These are phyloP conservation scores for Chiridota heheva DNA, from an alignment of 35 echinoderm and acorn worm species.

Conservation along the genomic window DNA sequence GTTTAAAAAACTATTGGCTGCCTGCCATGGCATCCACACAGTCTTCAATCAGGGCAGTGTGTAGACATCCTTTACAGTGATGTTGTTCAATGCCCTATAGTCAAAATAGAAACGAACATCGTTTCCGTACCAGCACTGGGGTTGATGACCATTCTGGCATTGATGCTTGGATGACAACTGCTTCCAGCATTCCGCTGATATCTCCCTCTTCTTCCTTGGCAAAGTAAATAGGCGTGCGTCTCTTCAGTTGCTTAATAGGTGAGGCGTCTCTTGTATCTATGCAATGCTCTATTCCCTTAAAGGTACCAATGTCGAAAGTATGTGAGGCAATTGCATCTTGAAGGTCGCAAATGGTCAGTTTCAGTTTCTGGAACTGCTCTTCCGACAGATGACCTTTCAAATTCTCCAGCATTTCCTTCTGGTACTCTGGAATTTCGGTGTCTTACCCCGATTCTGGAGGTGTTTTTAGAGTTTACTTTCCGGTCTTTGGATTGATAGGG, in stretches of 20 bases:
- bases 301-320: slow-evolving; percentile 39
- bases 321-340: slow-evolving; percentile 47
- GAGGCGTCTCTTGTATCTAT: slow-evolving; percentile 35
- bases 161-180: slow-evolving; percentile 41
- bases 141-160: slow-evolving; percentile 39
- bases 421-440: not conserved
- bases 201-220: slow-evolving; percentile 28
- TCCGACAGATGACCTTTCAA: not conserved
- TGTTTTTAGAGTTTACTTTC: no score
- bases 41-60: slow-evolving; percentile 51
- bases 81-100: slow-evolving; percentile 31
- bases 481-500: not conserved
- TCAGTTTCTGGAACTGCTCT: not conserved
- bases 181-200: slow-evolving; percentile 7
- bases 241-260: slow-evolving; percentile 48
- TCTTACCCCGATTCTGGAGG: not conserved
- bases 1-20: slow-evolving; percentile 44
- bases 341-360: not conserved
- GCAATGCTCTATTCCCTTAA: slow-evolving; percentile 8
- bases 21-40: slow-evolving; percentile 42
- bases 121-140: slow-evolving; percentile 12
- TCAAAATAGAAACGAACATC: slow-evolving; percentile 26
- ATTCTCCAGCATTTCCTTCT: slow-evolving; percentile 11
- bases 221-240: slow-evolving; percentile 36
- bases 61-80: slow-evolving; percentile 42